phyloP scores from a whole-genome alignment of 2,888 invertebrate species.

The Brenthis hecate region DNA sequence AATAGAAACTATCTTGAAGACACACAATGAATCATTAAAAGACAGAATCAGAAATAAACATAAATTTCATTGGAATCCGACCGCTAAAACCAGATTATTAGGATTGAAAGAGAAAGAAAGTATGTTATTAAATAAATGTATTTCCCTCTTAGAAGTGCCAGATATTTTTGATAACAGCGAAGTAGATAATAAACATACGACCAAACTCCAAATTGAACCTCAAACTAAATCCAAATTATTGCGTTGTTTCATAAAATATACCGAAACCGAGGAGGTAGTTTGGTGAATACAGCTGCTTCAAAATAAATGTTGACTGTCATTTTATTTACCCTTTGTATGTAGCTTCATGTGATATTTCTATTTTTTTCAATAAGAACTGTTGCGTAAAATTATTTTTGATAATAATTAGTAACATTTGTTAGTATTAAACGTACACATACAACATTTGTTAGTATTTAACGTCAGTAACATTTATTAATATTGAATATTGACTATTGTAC shows the following conservation, averaged over 20 bases:
- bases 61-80: constrained; percentile 53
- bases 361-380: not conserved
- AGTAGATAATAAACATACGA: constrained; percentile 18
- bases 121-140: constrained; percentile 52
- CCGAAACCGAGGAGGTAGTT: constrained; percentile 10
- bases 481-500: too few species aligned
- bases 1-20: constrained; percentile 60
- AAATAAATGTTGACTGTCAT: constrained; percentile 1
- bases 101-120: constrained; percentile 52
- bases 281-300: constrained; percentile 12
- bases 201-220: not conserved
- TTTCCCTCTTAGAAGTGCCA: constrained; percentile 52
- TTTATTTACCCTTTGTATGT: too few species aligned
- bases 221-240: constrained; percentile 44
- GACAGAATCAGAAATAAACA: constrained; percentile 54
- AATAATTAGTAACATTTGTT: too few species aligned
- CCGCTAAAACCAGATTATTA: constrained; percentile 42
- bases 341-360: too few species aligned
- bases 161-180: constrained; percentile 36
- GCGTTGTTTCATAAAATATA: constrained; percentile 47
- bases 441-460: too few species aligned
- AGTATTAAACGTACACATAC: too few species aligned
- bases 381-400: too few species aligned
- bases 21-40: constrained; percentile 60
- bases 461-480: too few species aligned